Conservation (phyloP, 2,888 invertebrate genomes). For the Trachelus troglodyta region DNA sequence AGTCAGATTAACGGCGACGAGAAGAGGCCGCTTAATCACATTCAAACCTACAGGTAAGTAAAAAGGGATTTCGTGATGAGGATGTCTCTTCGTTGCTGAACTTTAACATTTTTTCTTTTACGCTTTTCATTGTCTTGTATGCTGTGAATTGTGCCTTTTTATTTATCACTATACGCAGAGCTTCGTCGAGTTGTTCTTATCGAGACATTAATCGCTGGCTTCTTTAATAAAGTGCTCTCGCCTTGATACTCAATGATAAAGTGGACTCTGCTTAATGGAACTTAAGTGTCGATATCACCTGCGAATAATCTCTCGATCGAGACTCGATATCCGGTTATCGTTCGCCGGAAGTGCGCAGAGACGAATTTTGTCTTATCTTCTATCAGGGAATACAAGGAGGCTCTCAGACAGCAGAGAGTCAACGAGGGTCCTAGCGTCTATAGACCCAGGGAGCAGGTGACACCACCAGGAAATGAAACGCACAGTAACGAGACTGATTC, state of each 20-base stretch:
- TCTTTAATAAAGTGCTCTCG: background rate
- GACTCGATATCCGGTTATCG: background rate
- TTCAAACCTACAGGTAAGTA: conserved; percentile 81
- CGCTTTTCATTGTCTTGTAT: conserved; percentile 5
- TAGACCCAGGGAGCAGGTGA: conserved; percentile 74
- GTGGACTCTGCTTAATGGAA: background rate
- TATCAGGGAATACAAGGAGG: conserved; percentile 89
- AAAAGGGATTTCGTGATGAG: background rate
- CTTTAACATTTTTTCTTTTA: conserved; percentile 8
- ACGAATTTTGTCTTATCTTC: conserved; percentile 7
- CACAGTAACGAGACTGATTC: conserved; percentile 50
- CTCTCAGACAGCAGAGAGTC: conserved; percentile 84
- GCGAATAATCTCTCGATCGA: conserved; percentile 20
- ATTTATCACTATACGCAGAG: background rate
- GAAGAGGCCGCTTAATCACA: conserved; percentile 75
- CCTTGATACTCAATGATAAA: background rate
- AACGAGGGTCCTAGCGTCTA: conserved; percentile 80
- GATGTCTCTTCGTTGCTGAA: conserved; percentile 5
- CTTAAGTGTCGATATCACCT: background rate
- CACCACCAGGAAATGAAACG: conserved; percentile 65
- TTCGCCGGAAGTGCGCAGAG: background rate
- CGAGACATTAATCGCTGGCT: background rate
- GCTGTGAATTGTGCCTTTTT: background rate
- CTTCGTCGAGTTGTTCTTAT: background rate
- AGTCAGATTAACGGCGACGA: conserved; percentile 72